Evolutionary conservation across 2,888 invertebrate species (phyloP).

Genomic region (Sepioteuthis lessoniana): DNA sequence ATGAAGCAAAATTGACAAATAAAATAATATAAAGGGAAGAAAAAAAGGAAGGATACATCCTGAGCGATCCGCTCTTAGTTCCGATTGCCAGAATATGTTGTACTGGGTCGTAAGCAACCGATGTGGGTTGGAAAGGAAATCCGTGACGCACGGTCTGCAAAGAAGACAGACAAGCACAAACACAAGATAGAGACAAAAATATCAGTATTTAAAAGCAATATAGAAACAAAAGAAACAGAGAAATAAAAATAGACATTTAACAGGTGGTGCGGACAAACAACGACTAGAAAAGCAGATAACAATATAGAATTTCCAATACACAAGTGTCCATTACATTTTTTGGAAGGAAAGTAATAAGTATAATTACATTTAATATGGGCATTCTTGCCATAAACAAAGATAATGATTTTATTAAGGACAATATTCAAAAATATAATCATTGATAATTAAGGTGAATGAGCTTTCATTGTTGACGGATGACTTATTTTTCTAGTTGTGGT

Average conservation of each 20-base stretch:
- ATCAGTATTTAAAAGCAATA: neutral
- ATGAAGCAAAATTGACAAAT: neutral
- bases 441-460: too few species aligned
- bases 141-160: constrained; percentile 85
- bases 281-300: too few species aligned
- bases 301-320: too few species aligned
- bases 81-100: constrained; percentile 97
- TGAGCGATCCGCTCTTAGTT: constrained; percentile 92
- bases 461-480: too few species aligned
- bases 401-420: too few species aligned
- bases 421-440: too few species aligned
- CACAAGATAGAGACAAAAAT: constrained; percentile 46
- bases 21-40: neutral
- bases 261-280: neutral
- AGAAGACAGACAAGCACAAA: constrained; percentile 52
- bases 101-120: constrained; percentile 97
- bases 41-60: constrained; percentile 83
- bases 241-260: neutral
- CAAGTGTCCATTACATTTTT: too few species aligned
- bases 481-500: too few species aligned
- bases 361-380: too few species aligned
- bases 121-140: constrained; percentile 97
- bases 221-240: neutral
- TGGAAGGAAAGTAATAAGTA: too few species aligned
- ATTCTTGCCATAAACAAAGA: too few species aligned